Evolutionary conservation across 2,888 invertebrate species (phyloP).

Genomic region (Norana najaformis): DNA sequence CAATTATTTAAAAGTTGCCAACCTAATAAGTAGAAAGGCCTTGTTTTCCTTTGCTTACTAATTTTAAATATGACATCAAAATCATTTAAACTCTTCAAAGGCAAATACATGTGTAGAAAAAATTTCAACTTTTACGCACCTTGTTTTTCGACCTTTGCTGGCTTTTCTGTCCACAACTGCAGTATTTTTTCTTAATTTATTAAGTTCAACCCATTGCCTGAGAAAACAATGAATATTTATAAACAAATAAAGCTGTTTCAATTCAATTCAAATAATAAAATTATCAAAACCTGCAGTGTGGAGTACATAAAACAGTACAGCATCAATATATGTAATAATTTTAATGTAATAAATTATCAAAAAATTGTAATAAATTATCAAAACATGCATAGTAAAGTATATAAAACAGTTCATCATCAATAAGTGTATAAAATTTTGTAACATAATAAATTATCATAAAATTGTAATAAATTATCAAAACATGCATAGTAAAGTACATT

Average conservation of each 20-base stretch:
- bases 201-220: neutral
- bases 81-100: neutral
- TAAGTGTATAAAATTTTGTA: too few relatives aligned
- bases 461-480: too few relatives aligned
- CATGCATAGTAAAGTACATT: neutral
- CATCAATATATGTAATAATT: too few relatives aligned
- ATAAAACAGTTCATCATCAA: too few relatives aligned
- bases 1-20: too few relatives aligned
- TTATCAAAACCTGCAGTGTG: neutral
- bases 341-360: too few relatives aligned
- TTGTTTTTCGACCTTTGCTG: neutral
- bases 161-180: conserved; percentile 13
- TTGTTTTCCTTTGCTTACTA: neutral
- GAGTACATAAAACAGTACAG: neutral
- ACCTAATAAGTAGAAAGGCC: too few relatives aligned
- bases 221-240: neutral
- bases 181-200: neutral
- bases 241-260: neutral
- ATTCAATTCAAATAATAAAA: neutral
- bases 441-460: too few relatives aligned
- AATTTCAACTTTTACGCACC: neutral
- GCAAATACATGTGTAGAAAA: neutral
- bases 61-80: neutral
- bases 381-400: too few relatives aligned
- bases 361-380: too few relatives aligned